phyloP scores from a whole-genome alignment of 1,140 invertebrate genomes.

The Tenebrio molitor region DNA sequence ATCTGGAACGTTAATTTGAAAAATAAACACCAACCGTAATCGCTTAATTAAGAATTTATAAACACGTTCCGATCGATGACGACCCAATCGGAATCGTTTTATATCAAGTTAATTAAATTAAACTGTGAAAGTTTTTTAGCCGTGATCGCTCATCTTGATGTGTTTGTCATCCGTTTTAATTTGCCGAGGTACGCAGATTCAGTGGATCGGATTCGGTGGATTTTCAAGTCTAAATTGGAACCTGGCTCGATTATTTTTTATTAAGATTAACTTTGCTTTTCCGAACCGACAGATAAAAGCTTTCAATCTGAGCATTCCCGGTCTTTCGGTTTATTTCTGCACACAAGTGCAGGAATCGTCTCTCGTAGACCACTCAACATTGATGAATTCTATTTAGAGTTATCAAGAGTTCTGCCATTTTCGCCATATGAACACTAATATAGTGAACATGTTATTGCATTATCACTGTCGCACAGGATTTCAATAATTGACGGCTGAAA shows the following conservation, averaged over 20 bases:
- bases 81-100: neutral
- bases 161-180: slow-evolving; percentile 36
- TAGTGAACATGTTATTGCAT: no score
- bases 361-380: no score
- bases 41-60: slow-evolving; percentile 20
- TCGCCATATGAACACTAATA: no score
- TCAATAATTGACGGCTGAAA: no score
- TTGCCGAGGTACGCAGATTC: neutral
- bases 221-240: neutral
- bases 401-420: no score
- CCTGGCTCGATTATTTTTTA: neutral
- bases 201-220: neutral
- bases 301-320: neutral
- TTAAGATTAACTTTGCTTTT: neutral
- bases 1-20: neutral
- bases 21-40: slow-evolving; percentile 17
- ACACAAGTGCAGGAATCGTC: no score
- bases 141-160: slow-evolving; percentile 23
- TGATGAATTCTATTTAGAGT: no score
- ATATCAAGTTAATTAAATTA: slow-evolving; percentile 23
- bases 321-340: no score
- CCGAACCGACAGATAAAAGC: neutral
- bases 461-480: no score
- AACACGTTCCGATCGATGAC: neutral
- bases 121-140: neutral